These are phyloP conservation scores for Zele albiditarsus DNA, from an alignment of 2,888 invertebrate species.

Conservation along the genomic window DNA sequence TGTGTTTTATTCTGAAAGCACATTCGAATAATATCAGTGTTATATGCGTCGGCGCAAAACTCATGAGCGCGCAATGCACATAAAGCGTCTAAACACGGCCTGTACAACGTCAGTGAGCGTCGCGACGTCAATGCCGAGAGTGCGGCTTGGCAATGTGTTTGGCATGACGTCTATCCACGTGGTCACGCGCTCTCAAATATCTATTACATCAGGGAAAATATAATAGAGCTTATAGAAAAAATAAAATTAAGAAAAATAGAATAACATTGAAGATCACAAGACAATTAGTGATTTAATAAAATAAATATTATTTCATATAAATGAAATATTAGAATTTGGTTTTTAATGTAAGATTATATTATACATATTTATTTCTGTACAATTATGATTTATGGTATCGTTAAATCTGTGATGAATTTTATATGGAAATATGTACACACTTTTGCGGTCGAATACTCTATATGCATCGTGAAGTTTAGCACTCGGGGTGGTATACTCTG, in stretches of 20 bases:
- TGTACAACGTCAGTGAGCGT: slow-evolving; percentile 48
- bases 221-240: not conserved
- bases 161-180: slow-evolving; percentile 46
- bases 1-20: slow-evolving; percentile 1
- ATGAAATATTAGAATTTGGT: too few relatives aligned
- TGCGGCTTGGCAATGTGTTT: slow-evolving; percentile 40
- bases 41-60: slow-evolving; percentile 35
- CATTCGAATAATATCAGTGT: slow-evolving; percentile 4
- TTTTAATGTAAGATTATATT: too few relatives aligned
- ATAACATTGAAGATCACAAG: not conserved
- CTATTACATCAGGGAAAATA: not conserved
- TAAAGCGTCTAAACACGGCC: slow-evolving; percentile 50
- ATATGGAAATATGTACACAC: not conserved
- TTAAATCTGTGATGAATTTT: not conserved
- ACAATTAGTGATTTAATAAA: not conserved
- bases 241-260: slow-evolving; percentile 10
- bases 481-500: not conserved
- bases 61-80: slow-evolving; percentile 36
- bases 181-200: slow-evolving; percentile 29
- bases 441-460: not conserved
- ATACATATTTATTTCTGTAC: too few relatives aligned
- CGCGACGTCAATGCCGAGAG: slow-evolving; percentile 50
- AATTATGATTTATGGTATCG: not conserved
- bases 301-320: not conserved
- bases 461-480: slow-evolving; percentile 12